Evolutionary conservation across 2,113 vertebrate species (phyloP), one percentile per base, ranked within the genome.

Genomic region (Psittacus erithacus): DNA sequence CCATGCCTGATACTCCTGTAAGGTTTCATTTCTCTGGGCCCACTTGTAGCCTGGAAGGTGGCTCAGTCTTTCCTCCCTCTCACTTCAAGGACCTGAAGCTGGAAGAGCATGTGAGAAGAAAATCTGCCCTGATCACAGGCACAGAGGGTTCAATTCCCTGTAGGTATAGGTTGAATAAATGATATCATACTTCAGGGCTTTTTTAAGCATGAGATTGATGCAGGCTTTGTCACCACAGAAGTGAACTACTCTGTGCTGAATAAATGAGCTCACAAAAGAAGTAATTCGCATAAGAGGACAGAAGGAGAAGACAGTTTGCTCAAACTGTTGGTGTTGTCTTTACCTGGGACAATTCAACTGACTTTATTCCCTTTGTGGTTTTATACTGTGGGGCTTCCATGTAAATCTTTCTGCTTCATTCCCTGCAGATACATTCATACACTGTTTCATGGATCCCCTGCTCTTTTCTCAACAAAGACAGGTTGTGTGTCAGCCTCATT

Each of bases 391-490:
- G 14, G 33, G n/a, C 16, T 88, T 93, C 49, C 27, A 33, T 31
- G 24, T 65, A 86, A 89, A 71, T n/a, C n/a, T 78, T 92, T 80
- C 71, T 62, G 7, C 39, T 73, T 82, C 8, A 28, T 88, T 86
- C 65, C 27, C 44, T 2, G 4, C 53, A 52, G 57, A 91, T 14
- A n/a, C 28, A 90, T 91, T 79, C 24, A 77, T 23, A 14, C 43
- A n/a, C 17, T 52, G 13, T 25, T 86, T 90, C 60, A 13, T 59
- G 89, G 55, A 49, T 85, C 23, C 27, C 23, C 53, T 83, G 43
- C 85, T 95, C 85, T 80, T 93, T 82, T 90, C 64, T 77, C 70
- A 78, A 91, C 74, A 82, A 76, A 83, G 52, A 50, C n/a, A 84
- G 35, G 7, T 35, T 91, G 23, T 67, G 15, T 3, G 1, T 62